A percentile compares a stretch with the other conserved stretches of the same genome.
Conservation (phyloP, 2,888 invertebrate species). For the Caenorhabditis uteleia region DNA sequence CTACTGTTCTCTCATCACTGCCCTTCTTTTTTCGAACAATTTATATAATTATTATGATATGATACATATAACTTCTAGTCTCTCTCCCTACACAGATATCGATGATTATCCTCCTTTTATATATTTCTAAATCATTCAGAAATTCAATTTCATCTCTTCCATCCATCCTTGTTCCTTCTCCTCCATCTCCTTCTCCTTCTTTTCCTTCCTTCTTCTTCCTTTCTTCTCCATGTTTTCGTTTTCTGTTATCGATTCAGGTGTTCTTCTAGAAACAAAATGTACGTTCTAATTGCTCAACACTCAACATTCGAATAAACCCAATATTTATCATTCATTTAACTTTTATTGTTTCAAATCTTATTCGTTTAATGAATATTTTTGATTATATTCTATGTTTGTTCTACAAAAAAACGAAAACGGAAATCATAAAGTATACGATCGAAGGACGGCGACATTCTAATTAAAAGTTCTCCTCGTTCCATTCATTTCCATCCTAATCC, state of each 20-base stretch:
- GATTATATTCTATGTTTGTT: no score
- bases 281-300: constrained; percentile 30
- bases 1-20: no score
- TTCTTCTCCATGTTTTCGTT: constrained; percentile 23
- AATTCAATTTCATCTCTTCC: constrained; percentile 5
- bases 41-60: no score
- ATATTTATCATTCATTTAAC: constrained; percentile 27
- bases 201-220: constrained; percentile 4
- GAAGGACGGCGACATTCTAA: no score
- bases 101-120: constrained; percentile 6
- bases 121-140: constrained; percentile 23
- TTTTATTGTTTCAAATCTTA: no score
- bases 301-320: constrained; percentile 31
- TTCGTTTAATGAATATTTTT: no score
- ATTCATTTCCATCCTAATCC: no score
- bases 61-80: no score
- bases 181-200: constrained; percentile 8
- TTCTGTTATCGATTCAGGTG: constrained; percentile 38
- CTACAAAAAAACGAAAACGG: no score
- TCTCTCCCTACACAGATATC: background rate
- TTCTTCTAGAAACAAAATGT: constrained; percentile 13
- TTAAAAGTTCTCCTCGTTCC: no score
- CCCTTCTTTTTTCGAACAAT: no score
- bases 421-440: no score
- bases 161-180: background rate